Evolutionary conservation across 2,888 invertebrate species (phyloP), one percentile per base, ranked within the genome.

Genomic region (Odontocolon sp.): DNA sequence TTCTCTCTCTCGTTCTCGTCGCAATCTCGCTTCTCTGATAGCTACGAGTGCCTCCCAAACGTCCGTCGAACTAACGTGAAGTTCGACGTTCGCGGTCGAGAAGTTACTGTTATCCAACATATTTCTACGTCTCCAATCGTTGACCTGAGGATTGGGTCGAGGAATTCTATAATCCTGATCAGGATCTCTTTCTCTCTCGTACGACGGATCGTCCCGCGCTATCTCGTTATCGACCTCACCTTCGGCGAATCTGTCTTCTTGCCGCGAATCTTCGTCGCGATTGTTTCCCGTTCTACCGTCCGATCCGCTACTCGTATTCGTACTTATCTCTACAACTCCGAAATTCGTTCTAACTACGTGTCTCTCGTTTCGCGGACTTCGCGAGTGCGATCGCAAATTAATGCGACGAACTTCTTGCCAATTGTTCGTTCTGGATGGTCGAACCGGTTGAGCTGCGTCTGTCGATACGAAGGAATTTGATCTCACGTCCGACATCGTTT

Each of bases 21-120:
- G 89, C 79, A 92, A 90, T 82, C 94, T 91, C 42, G 93, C 93
- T 83, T 94, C 94, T 84, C 94, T 92, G 78, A 94, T 92, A 3
- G 94, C 93, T 56, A 94, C 93, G 16, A 94, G 91, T 8, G 94
- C 94, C 86, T 94, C 94, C 94, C 94, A 94, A 23, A 94, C 93
- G 83, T 94, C 94, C 78, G 93, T 93, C 80, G 86, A 82, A 83
- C 90, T 88, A 1, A 91, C 89, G 66, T 90, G 91, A 4, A 91
- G 79, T 67, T 91, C 91, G 9, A 91, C 87, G 50, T 90, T 90
- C 9, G 86, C 85, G 0, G 87, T 85, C 0, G 89, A 84, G 42
- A 87, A 87, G 31, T 83, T 85, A 11, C 81, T 83, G 11, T 87
- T 86, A 16, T 87, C 87, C 3, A 86, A 81, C 45, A 85, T 82